Percentiles rank a stretch among this genome's conserved stretches.
These are phyloP conservation scores for Octodon degus DNA, from an alignment of 2,113 vertebrate species.

Conservation along the genomic window DNA sequence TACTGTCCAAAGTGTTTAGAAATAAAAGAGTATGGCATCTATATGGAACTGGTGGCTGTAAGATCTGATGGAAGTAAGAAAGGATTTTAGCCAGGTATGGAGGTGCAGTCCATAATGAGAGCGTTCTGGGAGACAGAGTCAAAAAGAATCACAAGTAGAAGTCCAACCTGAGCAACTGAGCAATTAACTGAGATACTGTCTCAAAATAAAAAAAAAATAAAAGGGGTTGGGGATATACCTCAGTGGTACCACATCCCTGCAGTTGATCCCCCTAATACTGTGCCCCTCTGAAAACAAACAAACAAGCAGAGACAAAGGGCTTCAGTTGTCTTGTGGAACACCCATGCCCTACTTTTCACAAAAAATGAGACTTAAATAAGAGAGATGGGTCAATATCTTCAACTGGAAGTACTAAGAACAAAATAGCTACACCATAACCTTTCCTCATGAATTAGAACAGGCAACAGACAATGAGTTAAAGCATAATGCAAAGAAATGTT, in stretches of 20 bases:
- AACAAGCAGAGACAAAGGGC: background rate
- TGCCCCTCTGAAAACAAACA: background rate
- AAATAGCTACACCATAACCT: background rate
- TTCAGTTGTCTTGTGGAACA: conserved; percentile 40
- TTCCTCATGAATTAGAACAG: conserved; percentile 44
- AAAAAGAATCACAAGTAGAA: background rate
- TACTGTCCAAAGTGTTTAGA: conserved; percentile 23
- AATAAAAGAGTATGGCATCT: background rate
- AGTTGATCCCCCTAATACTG: background rate
- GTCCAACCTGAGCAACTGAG: background rate
- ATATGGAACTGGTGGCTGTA: background rate
- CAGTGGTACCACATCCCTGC: background rate
- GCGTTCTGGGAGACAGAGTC: background rate
- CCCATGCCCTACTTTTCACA: background rate
- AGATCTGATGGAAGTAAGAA: background rate
- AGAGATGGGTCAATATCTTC: background rate
- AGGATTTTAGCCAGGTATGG: background rate
- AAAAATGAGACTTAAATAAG: conserved; percentile 16
- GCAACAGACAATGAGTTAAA: background rate
- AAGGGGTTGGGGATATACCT: background rate
- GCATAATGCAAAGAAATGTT: background rate
- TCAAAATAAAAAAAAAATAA: background rate
- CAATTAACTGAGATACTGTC: too few species aligned
- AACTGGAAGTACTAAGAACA: background rate
- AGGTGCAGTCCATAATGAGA: background rate